Evolutionary conservation across 2,888 invertebrate species (phyloP), one percentile per base, ranked within the genome.

Genomic region (Rhimphoctona megacephalus): DNA sequence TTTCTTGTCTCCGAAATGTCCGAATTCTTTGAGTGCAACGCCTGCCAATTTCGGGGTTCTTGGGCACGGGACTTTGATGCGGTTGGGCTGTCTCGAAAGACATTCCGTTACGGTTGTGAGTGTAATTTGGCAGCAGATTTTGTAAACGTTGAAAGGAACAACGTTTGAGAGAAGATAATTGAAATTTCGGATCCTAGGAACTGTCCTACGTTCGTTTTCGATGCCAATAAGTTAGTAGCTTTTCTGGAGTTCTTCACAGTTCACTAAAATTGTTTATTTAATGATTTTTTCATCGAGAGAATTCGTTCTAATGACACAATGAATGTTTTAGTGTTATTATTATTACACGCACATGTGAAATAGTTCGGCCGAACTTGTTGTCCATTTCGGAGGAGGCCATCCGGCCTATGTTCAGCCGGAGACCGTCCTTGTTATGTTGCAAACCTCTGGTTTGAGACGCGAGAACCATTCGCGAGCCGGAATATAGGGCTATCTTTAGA

Each of bases 401-500:
- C 14, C 1, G 5, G 54, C 52, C 52, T 14, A n/a, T 30, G 30
- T 22, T 30, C 19, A 46, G 17, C 17, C n/a, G 49, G 19, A 54
- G 22, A 25, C 73, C 73, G 81, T 73, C 85, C 85, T 85, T 74
- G 82, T 73, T 74, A 61, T 79, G 81, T 74, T 73, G 69, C 85
- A 82, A 85, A 67, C 33, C 81, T 64, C 73, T 61, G 52, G 11
- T 64, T 46, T 33, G 57, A 77, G 69, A 61, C 66, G 46, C 46
- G 78, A 73, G 57, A 61, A 46, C 33, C n/a, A 80, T 70, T 61
- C 70, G 78, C 85, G 69, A 76, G 78, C 74, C 54, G 64, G 36
- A 70, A 43, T 67, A 66, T 70, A 8, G 70, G 43, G 54, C 85
- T 85, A 85, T 82, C 81, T 85, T 85, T 85, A 85, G 85, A 74